Conservation (phyloP, 2,113 vertebrate species). For the Dromiciops gliroides region DNA sequence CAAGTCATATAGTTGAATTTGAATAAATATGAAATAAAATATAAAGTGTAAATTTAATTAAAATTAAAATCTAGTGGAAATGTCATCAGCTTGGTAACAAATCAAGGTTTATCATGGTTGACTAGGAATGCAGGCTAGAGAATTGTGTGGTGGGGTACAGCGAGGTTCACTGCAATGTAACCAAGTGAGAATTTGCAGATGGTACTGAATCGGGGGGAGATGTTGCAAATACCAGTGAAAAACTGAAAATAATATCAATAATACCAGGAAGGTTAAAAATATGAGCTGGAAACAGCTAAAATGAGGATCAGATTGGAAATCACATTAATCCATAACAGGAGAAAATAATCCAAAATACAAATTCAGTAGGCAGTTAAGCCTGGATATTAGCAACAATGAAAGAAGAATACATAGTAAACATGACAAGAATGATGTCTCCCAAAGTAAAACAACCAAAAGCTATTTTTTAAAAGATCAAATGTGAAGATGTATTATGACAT, state of each 20-base stretch:
- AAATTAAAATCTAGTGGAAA: slow-evolving; percentile 42
- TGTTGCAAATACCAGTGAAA: slow-evolving; percentile 19
- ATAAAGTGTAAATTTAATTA: slow-evolving; percentile 44
- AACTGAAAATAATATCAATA: slow-evolving; percentile 48
- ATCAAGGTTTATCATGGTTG: slow-evolving; percentile 21
- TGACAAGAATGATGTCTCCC: slow-evolving; percentile 37
- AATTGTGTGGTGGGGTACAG: background rate
- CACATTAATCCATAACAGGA: background rate
- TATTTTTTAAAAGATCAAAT: background rate
- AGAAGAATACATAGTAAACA: slow-evolving; percentile 42
- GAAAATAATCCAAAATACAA: slow-evolving; percentile 45
- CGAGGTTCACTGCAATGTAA: background rate
- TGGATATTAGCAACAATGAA: slow-evolving; percentile 29
- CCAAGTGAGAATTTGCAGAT: background rate
- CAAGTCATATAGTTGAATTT: slow-evolving; percentile 31
- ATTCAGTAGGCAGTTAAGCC: slow-evolving; percentile 34
- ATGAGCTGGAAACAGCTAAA: slow-evolving; percentile 40
- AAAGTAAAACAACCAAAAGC: slow-evolving; percentile 29
- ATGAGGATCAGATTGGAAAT: slow-evolving; percentile 39
- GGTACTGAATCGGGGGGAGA: slow-evolving; percentile 18
- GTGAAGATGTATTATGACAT: background rate
- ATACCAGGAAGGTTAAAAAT: slow-evolving; percentile 36
- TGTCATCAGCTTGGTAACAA: slow-evolving; percentile 5
- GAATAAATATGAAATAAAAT: slow-evolving; percentile 38
- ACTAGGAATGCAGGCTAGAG: background rate